Percentiles rank a stretch among this genome's conserved stretches.
Evolutionary conservation across 2,797 vertebrate genomes (phyloP).

Genomic region (Oceanodroma leucorhoa): DNA sequence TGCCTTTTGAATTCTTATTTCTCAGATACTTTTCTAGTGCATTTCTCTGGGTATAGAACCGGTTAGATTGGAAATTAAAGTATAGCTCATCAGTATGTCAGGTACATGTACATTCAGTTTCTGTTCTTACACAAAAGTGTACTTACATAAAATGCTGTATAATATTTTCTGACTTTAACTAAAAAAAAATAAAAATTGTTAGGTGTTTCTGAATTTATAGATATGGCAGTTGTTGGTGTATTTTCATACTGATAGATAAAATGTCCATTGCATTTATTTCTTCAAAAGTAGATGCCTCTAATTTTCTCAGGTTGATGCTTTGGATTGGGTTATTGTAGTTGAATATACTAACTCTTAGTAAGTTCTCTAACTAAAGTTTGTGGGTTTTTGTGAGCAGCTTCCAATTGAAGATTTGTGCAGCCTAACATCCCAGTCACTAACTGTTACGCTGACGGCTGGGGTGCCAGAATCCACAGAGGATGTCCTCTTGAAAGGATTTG

Average conservation of each 20-base stretch:
- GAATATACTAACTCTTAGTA: background rate
- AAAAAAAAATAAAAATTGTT: too few relatives aligned
- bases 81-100: background rate
- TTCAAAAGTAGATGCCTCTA: background rate
- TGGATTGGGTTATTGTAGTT: background rate
- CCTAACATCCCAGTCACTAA: constrained; percentile 83
- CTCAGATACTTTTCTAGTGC: background rate
- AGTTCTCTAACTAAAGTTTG: constrained; percentile 2
- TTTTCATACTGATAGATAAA: background rate
- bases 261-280: background rate
- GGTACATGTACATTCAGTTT: background rate
- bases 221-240: background rate
- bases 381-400: constrained; percentile 77
- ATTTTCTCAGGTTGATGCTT: background rate
- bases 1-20: background rate
- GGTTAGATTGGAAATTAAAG: background rate
- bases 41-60: background rate
- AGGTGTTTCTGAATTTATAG: background rate
- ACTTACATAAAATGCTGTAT: background rate
- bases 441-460: constrained; percentile 76
- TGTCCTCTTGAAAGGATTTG: constrained; percentile 88
- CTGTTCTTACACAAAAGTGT: rapidly evolving
- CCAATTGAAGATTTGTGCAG: constrained; percentile 94
- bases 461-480: constrained; percentile 92
- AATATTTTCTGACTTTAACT: background rate